Base-by-base conservation (phyloP, 1,140 invertebrate genomes). In the Listronotus oregonensis region DNA sequence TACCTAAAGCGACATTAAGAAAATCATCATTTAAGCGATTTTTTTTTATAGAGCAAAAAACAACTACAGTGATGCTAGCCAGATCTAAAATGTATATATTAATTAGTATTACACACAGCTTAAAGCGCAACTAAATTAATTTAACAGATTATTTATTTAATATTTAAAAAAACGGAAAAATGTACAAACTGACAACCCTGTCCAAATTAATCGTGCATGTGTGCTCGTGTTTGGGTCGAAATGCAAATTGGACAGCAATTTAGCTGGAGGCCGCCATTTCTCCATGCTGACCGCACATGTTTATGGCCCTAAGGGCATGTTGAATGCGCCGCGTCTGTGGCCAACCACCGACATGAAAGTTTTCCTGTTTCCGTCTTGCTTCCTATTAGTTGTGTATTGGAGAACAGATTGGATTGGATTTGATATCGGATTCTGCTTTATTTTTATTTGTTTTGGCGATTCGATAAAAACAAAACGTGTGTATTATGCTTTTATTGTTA, bases 211-310 rank as follows among this genome's bases (percentile, higher is more conserved):
- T 50, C 47, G 17, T 50, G 47, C 47, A 50, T 31, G 47, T 50
- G 18, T 50, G 18, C 6, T 31, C 18, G 47, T 15, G 43, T 46
- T 46, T 14, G n/a, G 43, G 10, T n/a, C 14, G 43, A 46, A 15
- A 60, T 47, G 57, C 46, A 60, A 60, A 60, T 60, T 49, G 55
- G 39, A 12, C 21, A 14, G 55, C 55, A 58, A 58, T 60, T 60
- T 60, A 40, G 44, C 57, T 43, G 32, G 12, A 17, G 44, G 57
- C 32, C 57, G 55, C 55, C 55, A 60, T 60, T 49, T 50, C 57
- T 60, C 27, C 43, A 60, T 47, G 57, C 27, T 60, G 57, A 14
- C 57, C 57, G 57, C 57, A 60, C 46, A 61, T 61, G 58, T 50
- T 51, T 51, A 42, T 47, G 11, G 58, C 58, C 58, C 47, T 61